Evolutionary conservation across 2,888 invertebrate species (phyloP), one percentile per base, ranked within the genome.

Genomic region (Pandemis corylana): DNA sequence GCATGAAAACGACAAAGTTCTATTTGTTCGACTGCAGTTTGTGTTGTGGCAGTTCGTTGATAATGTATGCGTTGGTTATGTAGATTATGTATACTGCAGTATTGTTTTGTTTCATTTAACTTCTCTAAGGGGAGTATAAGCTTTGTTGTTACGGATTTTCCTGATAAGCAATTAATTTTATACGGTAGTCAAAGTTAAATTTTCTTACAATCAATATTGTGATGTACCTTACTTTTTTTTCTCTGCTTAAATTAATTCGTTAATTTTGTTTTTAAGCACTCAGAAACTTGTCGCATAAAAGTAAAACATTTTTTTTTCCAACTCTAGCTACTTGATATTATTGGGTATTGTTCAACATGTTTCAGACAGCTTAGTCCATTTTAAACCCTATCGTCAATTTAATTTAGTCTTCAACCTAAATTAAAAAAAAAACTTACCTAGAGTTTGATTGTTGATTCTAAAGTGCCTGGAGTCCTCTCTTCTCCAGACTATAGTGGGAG

Each of bases 401-500:
- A 46, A 5, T 12, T 46, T 46, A 46, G 12, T 12, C 12, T 46
- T 12, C 12, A 13, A 46, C 46, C 56, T 20, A 1, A 20, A 56
- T 10, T 28, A 9, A 36, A 36, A 36, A 4, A 36, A 59, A 28
- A 68, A 64, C 83, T 85, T 79, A 94, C 94, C 92, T 75, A 91
- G 79, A 2, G 94, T 93, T 44, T 89, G 85, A 68, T 94, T 94
- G 70, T 94, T 85, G 13, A 95, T 90, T 77, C 92, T 91, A 83
- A 96, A 96, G 72, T 95, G 94, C 63, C 95, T 92, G 10, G 96
- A 96, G 86, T 97, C 97, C 86, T 97, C 97, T 68, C 97, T 92
- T 78, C 97, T 95, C 98, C 98, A 98, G 12, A 96, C 96, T 78
- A 98, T 97, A 70, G 95, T 95, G 0, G 98, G 98, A 4, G 95